Evolutionary conservation across 2,797 vertebrate species (phyloP).

Genomic region (Bryconaethiops microstoma): DNA sequence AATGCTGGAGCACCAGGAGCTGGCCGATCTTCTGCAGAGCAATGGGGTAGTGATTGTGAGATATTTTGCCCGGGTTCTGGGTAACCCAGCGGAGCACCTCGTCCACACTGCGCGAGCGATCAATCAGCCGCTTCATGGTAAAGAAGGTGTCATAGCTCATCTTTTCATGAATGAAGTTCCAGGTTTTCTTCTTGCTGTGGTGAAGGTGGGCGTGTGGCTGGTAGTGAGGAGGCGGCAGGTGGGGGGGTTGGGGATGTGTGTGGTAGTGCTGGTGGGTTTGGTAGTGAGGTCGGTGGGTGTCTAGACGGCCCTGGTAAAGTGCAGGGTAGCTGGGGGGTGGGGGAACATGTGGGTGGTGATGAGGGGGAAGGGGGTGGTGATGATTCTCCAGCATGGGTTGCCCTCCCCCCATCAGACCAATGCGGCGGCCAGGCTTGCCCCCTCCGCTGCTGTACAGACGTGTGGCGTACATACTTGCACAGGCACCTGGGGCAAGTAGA

Average conservation of each 20-base stretch:
- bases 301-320: constrained; percentile 71
- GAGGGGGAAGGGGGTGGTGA: constrained; percentile 58
- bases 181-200: constrained; percentile 80
- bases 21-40: constrained; percentile 88
- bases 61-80: constrained; percentile 90
- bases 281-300: constrained; percentile 68
- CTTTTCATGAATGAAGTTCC: constrained; percentile 89
- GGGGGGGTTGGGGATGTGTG: constrained; percentile 60
- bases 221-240: constrained; percentile 67
- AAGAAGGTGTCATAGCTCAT: constrained; percentile 90
- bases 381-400: constrained; percentile 69
- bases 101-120: constrained; percentile 83
- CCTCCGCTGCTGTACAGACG: constrained; percentile 73
- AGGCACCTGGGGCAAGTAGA: constrained; percentile 34
- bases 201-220: constrained; percentile 69
- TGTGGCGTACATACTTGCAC: constrained; percentile 73
- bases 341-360: constrained; percentile 63
- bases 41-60: constrained; percentile 87
- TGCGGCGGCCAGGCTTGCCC: constrained; percentile 70
- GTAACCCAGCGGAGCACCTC: constrained; percentile 92
- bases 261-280: constrained; percentile 68
- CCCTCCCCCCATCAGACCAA: constrained; percentile 65
- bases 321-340: constrained; percentile 64
- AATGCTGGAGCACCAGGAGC: constrained; percentile 77
- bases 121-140: constrained; percentile 90